Conservation (phyloP, 1,140 invertebrate genomes). For the roundworm (Caenorhabditis elegans) region WBcel235 BX284606.5:2086501-2087000, state of each 20-base stretch:
- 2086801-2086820: too few species aligned
- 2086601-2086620: background rate
- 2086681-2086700: background rate
- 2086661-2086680: background rate
- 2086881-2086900: too few species aligned
- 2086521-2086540: background rate
- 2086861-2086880: too few species aligned
- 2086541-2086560: background rate
- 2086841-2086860: too few species aligned
- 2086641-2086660: background rate
- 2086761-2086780: too few species aligned
- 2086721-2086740: background rate
- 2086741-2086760: background rate
- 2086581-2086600: background rate
- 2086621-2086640: background rate
- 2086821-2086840: too few species aligned
- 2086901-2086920: too few species aligned
- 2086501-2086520: background rate
- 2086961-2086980: too few species aligned
- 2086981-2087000: too few species aligned
- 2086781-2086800: too few species aligned
- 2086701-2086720: constrained; percentile 11
- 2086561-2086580: background rate
- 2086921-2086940: too few species aligned
- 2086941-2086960: too few species aligned